Evolutionary conservation across 2,888 invertebrate genomes (phyloP).

Genomic region (Tipula lateralis): DNA sequence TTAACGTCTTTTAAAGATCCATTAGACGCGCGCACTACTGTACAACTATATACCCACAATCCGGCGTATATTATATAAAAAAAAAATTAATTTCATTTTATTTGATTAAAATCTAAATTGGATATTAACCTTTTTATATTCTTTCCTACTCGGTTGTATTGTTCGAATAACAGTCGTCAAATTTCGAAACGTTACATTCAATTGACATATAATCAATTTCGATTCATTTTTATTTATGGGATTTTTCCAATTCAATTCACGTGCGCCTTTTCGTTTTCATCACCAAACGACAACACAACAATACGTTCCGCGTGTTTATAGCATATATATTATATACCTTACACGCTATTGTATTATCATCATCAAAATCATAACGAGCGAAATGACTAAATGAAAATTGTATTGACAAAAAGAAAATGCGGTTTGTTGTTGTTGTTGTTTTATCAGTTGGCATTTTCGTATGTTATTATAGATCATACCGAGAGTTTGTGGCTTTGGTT

Average conservation of each 20-base stretch:
- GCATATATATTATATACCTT: too few relatives aligned
- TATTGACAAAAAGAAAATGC: not conserved
- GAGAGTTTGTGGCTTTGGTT: not conserved
- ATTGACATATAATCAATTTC: conserved; percentile 9
- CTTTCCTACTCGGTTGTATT: not conserved
- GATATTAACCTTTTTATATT: not conserved
- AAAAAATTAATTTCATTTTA: not conserved
- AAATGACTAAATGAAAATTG: not conserved
- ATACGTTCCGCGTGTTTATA: not conserved
- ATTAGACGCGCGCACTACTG: not conserved
- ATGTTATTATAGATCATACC: not conserved
- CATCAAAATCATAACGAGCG: not conserved
- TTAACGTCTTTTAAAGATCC: not conserved
- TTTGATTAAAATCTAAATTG: conserved; percentile 19
- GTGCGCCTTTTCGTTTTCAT: not conserved
- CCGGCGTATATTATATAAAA: not conserved
- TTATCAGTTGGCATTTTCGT: not conserved
- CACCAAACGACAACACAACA: not conserved
- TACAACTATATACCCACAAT: not conserved
- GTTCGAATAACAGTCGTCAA: not conserved
- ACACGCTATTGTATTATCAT: not conserved
- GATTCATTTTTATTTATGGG: not conserved
- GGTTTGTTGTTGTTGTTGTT: not conserved
- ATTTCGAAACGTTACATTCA: not conserved
- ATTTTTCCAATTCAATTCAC: not conserved